A percentile compares a stretch with the other conserved stretches of the same genome.
These are phyloP conservation scores for Thalassarche chlororhynchos DNA, from an alignment of 2,113 vertebrate species.

Conservation along the genomic window DNA sequence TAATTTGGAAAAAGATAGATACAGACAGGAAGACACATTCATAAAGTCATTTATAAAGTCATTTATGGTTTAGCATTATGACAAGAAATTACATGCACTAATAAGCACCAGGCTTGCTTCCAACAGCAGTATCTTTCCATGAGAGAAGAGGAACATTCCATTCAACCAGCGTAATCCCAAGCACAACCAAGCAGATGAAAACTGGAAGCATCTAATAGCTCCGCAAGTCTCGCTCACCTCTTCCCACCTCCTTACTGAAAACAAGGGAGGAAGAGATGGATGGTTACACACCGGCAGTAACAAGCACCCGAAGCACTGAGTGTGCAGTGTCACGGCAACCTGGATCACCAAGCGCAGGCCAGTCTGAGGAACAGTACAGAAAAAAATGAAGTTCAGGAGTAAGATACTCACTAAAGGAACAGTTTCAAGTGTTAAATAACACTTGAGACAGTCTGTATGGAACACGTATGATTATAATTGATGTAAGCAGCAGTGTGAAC, in stretches of 20 bases:
- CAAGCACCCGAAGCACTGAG: rapidly evolving
- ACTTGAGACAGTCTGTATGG: background rate
- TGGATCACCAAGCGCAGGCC: background rate
- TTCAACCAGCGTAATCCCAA: background rate
- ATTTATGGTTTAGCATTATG: background rate
- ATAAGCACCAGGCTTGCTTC: background rate
- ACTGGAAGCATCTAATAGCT: background rate
- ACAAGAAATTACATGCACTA: background rate
- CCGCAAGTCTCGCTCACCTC: rapidly evolving
- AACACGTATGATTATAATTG: background rate
- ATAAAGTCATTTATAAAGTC: background rate
- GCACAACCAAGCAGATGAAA: background rate
- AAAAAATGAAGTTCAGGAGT: background rate
- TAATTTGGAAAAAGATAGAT: background rate
- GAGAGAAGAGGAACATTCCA: background rate
- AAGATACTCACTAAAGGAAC: background rate
- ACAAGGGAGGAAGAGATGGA: background rate
- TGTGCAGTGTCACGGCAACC: rapidly evolving
- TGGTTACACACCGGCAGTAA: rapidly evolving
- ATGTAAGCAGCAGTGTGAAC: background rate
- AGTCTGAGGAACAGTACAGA: background rate
- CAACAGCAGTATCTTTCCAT: background rate
- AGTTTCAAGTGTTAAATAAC: background rate
- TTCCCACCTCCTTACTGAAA: background rate
- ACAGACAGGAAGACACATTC: background rate